A percentile compares a stretch with the other conserved stretches of the same genome.
phyloP scores from a whole-genome alignment of 2,888 invertebrate species.

The Tinea semifulvella region DNA sequence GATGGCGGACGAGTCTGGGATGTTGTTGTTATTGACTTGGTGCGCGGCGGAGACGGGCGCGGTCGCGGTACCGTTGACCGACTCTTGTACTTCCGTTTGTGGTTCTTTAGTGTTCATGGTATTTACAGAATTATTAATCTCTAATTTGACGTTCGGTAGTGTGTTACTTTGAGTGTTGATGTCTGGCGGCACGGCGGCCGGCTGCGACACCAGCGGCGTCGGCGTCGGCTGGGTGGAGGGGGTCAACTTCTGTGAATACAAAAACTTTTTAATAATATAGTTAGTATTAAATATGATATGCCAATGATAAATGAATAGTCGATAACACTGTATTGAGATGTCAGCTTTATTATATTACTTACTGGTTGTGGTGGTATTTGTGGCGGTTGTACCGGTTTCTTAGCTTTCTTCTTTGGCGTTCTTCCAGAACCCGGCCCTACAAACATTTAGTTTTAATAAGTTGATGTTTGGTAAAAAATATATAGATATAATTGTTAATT shows the following conservation, averaged over 20 bases:
- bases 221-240: slow-evolving; percentile 22
- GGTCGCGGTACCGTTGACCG: slow-evolving; percentile 15
- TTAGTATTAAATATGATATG: neutral
- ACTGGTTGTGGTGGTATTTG: slow-evolving; percentile 46
- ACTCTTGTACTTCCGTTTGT: neutral
- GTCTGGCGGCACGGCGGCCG: slow-evolving; percentile 16
- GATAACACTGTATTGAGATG: too few relatives aligned
- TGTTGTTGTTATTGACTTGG: slow-evolving; percentile 16
- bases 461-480: too few relatives aligned
- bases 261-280: slow-evolving; percentile 1
- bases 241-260: slow-evolving; percentile 12
- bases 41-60: slow-evolving; percentile 29
- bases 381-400: slow-evolving; percentile 30
- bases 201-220: slow-evolving; percentile 21
- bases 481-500: too few relatives aligned
- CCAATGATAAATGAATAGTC: slow-evolving; percentile 6
- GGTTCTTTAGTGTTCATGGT: slow-evolving; percentile 29
- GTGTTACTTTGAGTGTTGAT: slow-evolving; percentile 14
- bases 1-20: slow-evolving; percentile 24
- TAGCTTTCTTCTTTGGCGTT: slow-evolving; percentile 54
- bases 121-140: slow-evolving; percentile 26
- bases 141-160: slow-evolving; percentile 21
- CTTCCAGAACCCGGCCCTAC: slow-evolving; percentile 45
- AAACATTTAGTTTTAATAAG: too few relatives aligned
- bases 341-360: slow-evolving; percentile 26